A percentile compares a stretch with the other conserved stretches of the same genome.
These are phyloP conservation scores for Bubo scandiacus DNA, from an alignment of 2,113 vertebrate species.

Conservation along the genomic window DNA sequence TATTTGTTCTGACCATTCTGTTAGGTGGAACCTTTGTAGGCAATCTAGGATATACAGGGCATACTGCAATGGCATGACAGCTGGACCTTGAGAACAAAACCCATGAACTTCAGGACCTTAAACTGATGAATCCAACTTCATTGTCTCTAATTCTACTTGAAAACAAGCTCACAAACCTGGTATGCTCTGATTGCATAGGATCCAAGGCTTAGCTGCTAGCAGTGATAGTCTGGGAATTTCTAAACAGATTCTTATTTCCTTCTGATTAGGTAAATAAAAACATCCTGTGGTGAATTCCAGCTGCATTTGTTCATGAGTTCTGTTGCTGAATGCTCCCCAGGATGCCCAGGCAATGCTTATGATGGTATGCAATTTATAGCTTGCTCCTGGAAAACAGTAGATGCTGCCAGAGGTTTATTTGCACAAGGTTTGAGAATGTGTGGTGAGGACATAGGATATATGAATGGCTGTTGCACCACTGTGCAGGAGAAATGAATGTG, in stretches of 20 bases:
- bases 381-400: not conserved
- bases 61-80: not conserved
- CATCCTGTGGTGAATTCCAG: not conserved
- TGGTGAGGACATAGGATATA: not conserved
- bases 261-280: not conserved
- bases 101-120: not conserved
- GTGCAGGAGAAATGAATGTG: not conserved
- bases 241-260: not conserved
- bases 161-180: not conserved
- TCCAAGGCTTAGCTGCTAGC: not conserved
- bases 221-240: not conserved
- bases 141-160: not conserved
- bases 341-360: not conserved
- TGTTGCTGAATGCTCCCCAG: not conserved
- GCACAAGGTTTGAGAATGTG: not conserved
- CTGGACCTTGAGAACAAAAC: not conserved
- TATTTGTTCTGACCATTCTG: not conserved
- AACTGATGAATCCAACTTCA: not conserved
- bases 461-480: not conserved
- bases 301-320: not conserved
- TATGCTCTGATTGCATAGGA: not conserved
- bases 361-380: not conserved
- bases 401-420: not conserved
- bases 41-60: not conserved
- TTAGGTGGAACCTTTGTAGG: not conserved